Conservation (phyloP, 1,140 invertebrate genomes). For the Drosophila malerkotliana region DNA sequence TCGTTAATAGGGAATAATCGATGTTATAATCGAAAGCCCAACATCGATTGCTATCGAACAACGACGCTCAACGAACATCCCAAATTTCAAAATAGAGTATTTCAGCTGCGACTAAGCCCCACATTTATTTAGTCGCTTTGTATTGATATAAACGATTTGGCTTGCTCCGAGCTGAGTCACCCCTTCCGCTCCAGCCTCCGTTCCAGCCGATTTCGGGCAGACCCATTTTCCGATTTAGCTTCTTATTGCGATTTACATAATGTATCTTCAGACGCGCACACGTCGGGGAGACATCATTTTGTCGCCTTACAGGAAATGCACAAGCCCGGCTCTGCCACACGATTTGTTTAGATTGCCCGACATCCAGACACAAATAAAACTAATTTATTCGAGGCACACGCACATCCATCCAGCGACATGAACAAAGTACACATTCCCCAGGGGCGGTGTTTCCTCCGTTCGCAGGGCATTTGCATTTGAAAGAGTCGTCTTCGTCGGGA, state of each 20-base stretch:
- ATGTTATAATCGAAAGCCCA: too few species aligned
- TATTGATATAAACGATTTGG: conserved; percentile 3
- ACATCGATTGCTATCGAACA: too few species aligned
- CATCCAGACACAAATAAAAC: conserved; percentile 64
- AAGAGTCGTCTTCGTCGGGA: conserved; percentile 37
- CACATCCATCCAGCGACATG: conserved; percentile 5
- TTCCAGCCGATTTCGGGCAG: not conserved
- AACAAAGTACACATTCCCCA: not conserved
- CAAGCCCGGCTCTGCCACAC: conserved; percentile 43
- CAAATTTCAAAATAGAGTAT: not conserved
- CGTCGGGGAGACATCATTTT: conserved; percentile 36
- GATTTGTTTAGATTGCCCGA: conserved; percentile 69
- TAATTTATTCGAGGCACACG: conserved; percentile 65
- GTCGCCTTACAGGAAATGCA: conserved; percentile 72
- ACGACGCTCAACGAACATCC: too few species aligned
- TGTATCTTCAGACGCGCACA: conserved; percentile 22
- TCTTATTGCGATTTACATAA: conserved; percentile 78
- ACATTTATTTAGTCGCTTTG: not conserved
- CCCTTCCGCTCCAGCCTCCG: not conserved
- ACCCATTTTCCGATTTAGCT: conserved; percentile 20
- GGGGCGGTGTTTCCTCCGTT: conserved; percentile 15
- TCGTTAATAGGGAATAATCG: too few species aligned
- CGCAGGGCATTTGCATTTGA: conserved; percentile 64
- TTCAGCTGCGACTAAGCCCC: not conserved
- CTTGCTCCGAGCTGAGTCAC: not conserved